Evolutionary conservation across 1,140 invertebrate species (phyloP), one percentile per base, ranked within the genome.

Genomic region (Lasioglossum albipes): DNA sequence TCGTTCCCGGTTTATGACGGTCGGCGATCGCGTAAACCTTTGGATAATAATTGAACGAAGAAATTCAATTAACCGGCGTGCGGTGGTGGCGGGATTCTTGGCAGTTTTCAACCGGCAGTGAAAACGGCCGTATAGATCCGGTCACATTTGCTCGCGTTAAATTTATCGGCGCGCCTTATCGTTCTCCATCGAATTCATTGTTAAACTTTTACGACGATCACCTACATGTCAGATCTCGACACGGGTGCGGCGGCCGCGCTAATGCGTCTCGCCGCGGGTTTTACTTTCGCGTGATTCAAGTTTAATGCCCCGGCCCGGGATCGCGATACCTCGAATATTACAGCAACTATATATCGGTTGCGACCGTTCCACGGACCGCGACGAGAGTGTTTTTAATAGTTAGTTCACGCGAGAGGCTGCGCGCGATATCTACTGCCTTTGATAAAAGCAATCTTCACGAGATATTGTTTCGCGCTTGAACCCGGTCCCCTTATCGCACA

Each of bases 181-280:
- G 27, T 10, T 16, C 22, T 2, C 27, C 22, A 54, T 69, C 59
- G 16, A 52, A 75, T 75, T 64, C 59, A 52, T 75, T 75, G 49
- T 16, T 27, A 68, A 75, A 76, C 7, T 68, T 54, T 68, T 18
- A 66, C 41, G 20, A 41, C 36, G n/a, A 68, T 42, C 36, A n/a
- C n/a, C 0, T 4, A 3, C 18, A 57, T 16, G 52, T 13, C 36
- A 36, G 36, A 76, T 59, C 27, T 27, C 57, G 31, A 57, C 62
- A 67, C 9, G 45, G 13, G 9, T 20, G 57, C 49, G 45, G 13
- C 2, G 31, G 57, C 49, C 22, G 42, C 22, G 64, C 22, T 57
- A 68, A 76, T 18, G 20, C 27, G 27, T 66, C 16, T 22, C 9
- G 42, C 7, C 20, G 27, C n/a, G 36, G 36, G 13, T 42, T 76